These are phyloP conservation scores for Zosterops pallidus DNA, from an alignment of 2,113 vertebrate species.

Conservation along the genomic window DNA sequence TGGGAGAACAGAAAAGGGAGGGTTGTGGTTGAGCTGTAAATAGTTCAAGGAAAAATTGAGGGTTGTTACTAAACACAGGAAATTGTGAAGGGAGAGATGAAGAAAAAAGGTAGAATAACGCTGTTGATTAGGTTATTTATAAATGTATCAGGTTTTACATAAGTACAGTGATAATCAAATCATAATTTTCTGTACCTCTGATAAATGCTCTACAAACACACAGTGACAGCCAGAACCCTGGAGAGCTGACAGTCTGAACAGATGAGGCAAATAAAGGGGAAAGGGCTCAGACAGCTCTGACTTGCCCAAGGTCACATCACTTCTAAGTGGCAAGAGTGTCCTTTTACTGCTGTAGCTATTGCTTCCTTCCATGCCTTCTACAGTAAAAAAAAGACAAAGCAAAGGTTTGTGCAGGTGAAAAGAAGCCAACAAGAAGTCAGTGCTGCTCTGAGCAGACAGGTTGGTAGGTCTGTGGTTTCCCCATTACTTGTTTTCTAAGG, in stretches of 20 bases:
- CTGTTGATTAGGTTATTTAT: background rate
- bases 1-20: background rate
- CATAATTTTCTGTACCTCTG: background rate
- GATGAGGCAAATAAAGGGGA: background rate
- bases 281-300: background rate
- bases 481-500: fast-evolving
- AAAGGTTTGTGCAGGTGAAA: background rate
- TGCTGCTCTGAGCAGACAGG: background rate
- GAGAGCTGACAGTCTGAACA: background rate
- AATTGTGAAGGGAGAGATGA: background rate
- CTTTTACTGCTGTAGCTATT: background rate
- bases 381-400: background rate
- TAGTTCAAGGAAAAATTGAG: background rate
- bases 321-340: background rate
- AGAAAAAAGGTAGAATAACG: background rate
- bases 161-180: background rate
- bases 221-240: background rate
- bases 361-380: background rate
- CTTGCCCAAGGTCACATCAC: background rate
- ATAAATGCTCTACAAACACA: background rate
- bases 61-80: background rate
- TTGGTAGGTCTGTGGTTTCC: background rate
- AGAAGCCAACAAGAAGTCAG: background rate
- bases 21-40: background rate
- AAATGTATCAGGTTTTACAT: background rate